A percentile compares a stretch with the other conserved stretches of the same genome.
These are phyloP conservation scores for Cerastis rubricosa DNA, from an alignment of 2,888 invertebrate species.

Conservation along the genomic window DNA sequence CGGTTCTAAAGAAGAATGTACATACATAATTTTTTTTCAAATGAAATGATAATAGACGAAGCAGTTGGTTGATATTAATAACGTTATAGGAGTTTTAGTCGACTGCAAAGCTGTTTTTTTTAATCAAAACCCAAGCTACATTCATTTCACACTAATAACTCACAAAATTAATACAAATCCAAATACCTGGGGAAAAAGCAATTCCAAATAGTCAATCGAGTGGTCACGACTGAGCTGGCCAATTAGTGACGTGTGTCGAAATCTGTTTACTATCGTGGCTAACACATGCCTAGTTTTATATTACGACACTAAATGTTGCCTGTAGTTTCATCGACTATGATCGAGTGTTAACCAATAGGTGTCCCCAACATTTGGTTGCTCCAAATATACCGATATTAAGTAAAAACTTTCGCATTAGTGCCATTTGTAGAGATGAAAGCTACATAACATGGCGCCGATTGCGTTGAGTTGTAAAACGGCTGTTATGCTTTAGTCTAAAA, in stretches of 20 bases:
- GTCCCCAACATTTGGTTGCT: neutral
- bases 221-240: slow-evolving; percentile 75
- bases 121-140: neutral
- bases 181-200: slow-evolving; percentile 60
- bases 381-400: neutral
- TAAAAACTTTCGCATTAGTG: neutral
- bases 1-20: too few species aligned
- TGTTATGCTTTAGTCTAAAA: neutral
- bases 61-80: too few species aligned
- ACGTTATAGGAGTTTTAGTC: too few species aligned
- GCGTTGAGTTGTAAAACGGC: neutral
- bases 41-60: too few species aligned
- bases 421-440: neutral
- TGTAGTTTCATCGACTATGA: neutral
- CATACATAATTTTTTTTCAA: too few species aligned
- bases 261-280: slow-evolving; percentile 71
- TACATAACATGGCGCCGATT: neutral
- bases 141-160: slow-evolving; percentile 52
- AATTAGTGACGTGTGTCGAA: slow-evolving; percentile 83
- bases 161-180: slow-evolving; percentile 53
- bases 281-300: slow-evolving; percentile 55
- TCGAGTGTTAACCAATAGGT: too few species aligned
- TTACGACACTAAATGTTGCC: neutral
- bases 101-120: too few species aligned
- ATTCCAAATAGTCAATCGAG: slow-evolving; percentile 70